These are phyloP conservation scores for Labroides dimidiatus DNA, from an alignment of 2,797 vertebrate species.

Conservation along the genomic window DNA sequence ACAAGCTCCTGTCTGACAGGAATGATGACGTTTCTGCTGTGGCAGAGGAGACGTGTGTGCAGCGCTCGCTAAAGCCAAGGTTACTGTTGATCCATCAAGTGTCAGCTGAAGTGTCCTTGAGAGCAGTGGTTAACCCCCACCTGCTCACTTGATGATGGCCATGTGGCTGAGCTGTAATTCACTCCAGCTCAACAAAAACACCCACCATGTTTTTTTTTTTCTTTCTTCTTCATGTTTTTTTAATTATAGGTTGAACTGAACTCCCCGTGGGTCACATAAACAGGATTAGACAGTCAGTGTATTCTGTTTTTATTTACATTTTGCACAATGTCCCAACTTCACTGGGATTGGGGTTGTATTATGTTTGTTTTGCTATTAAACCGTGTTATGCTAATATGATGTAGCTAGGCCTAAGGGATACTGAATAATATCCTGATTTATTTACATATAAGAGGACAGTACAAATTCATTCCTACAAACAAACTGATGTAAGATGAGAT, in stretches of 20 bases:
- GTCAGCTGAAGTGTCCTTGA: slow-evolving; percentile 32
- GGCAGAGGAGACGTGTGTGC: slow-evolving; percentile 11
- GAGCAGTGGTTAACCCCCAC: slow-evolving; percentile 19
- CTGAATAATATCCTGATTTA: too few species aligned
- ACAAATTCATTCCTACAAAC: too few species aligned
- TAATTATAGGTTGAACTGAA: neutral
- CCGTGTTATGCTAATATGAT: too few species aligned
- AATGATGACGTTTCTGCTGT: neutral
- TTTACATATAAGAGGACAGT: too few species aligned
- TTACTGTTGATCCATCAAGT: slow-evolving; percentile 18
- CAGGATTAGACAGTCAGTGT: too few species aligned
- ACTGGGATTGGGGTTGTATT: too few species aligned
- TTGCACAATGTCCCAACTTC: too few species aligned
- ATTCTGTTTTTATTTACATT: too few species aligned
- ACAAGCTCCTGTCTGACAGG: too few species aligned
- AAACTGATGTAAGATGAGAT: too few species aligned
- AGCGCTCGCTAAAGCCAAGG: slow-evolving; percentile 8
- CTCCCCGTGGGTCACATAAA: neutral
- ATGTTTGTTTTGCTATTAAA: too few species aligned
- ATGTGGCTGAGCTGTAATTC: slow-evolving; percentile 12
- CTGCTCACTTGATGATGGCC: slow-evolving; percentile 7
- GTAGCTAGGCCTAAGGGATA: too few species aligned
- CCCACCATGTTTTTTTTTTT: slow-evolving; percentile 6
- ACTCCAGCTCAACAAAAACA: neutral
- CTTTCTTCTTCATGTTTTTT: neutral